Conservation (phyloP, 1,140 invertebrate genomes). For the Acarapis woodi region DNA sequence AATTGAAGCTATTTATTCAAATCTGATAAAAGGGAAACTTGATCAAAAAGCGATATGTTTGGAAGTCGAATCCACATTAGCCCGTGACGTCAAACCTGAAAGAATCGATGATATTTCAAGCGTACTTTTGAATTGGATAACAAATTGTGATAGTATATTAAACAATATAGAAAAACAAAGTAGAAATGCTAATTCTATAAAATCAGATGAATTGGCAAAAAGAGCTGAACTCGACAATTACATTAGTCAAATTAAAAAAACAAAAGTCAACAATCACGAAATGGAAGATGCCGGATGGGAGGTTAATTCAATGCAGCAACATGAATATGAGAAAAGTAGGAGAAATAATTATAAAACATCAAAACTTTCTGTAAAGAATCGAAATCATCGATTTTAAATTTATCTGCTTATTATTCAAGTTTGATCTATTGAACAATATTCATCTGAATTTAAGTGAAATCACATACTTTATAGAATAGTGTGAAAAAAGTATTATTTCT, state of each 20-base stretch:
- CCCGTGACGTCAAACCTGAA: constrained; percentile 54
- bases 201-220: constrained; percentile 19
- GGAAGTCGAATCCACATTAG: constrained; percentile 76
- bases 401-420: no score
- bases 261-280: not conserved
- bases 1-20: constrained; percentile 86
- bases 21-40: constrained; percentile 81
- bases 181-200: constrained; percentile 48
- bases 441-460: no score
- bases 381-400: no score
- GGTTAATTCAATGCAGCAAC: no score
- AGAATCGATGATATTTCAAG: constrained; percentile 34
- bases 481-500: no score
- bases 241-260: constrained; percentile 2
- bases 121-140: constrained; percentile 46
- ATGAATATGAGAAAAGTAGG: no score
- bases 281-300: not conserved
- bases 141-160: constrained; percentile 55
- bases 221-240: not conserved
- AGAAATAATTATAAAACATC: constrained; percentile 77
- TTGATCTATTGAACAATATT: no score
- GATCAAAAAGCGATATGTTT: constrained; percentile 76
- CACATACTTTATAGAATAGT: no score
- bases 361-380: constrained; percentile 30
- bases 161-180: constrained; percentile 67